These are phyloP conservation scores for Struthidea cinerea DNA, from an alignment of 2,113 vertebrate genomes.

Conservation along the genomic window DNA sequence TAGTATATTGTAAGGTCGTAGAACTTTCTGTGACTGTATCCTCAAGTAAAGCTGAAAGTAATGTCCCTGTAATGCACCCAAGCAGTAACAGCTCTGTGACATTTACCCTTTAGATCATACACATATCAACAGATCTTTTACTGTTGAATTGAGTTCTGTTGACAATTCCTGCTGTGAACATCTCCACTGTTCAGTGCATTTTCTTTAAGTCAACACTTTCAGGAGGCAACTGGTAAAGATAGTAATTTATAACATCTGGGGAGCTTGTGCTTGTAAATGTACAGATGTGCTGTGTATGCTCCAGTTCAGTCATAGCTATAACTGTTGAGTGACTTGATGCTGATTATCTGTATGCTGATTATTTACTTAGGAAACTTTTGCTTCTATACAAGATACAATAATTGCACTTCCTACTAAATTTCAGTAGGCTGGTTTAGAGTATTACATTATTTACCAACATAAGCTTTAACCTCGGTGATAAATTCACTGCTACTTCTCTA, in stretches of 20 bases:
- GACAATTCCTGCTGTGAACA: conserved; percentile 60
- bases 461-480: background rate
- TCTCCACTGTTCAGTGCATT: conserved; percentile 46
- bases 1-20: background rate
- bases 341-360: background rate
- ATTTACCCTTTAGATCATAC: background rate
- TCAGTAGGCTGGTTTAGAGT: background rate
- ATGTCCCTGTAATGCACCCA: background rate
- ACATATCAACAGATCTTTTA: conserved; percentile 10
- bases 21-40: background rate
- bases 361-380: background rate
- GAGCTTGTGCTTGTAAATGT: background rate
- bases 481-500: background rate
- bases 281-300: conserved; percentile 6
- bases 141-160: conserved; percentile 37
- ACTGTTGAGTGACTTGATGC: background rate
- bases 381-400: background rate
- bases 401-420: background rate
- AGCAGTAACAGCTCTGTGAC: background rate
- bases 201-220: conserved; percentile 51
- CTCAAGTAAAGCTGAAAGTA: background rate
- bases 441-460: background rate
- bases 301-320: background rate
- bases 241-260: conserved; percentile 61
- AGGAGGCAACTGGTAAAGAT: conserved; percentile 37